A percentile compares a stretch with the other conserved stretches of the same genome.
Evolutionary conservation across 1,140 invertebrate genomes (phyloP).

Genomic region (Paralvinella palmiformis): DNA sequence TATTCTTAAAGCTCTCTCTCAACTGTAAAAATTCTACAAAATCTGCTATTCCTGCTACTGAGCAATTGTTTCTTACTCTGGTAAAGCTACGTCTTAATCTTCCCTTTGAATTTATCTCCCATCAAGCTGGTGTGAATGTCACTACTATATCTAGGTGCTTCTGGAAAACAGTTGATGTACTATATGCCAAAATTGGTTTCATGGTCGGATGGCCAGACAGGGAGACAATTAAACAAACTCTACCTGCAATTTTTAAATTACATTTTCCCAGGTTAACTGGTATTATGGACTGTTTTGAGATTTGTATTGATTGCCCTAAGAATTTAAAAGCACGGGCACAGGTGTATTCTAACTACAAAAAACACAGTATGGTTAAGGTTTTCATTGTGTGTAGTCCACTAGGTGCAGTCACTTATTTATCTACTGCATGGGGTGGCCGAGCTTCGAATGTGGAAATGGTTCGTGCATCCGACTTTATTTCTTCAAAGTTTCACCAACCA

Average conservation of each 20-base stretch:
- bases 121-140: constrained; percentile 7
- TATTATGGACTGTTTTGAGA: constrained; percentile 30
- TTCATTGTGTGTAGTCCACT: constrained; percentile 23
- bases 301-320: constrained; percentile 25
- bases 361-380: constrained; percentile 24
- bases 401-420: constrained; percentile 22
- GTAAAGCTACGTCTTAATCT: constrained; percentile 5
- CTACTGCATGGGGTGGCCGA: constrained; percentile 24
- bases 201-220: constrained; percentile 6
- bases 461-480: constrained; percentile 16
- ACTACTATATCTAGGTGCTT: constrained; percentile 2
- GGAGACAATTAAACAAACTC: constrained; percentile 5
- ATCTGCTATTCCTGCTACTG: background rate
- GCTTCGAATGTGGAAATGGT: constrained; percentile 24
- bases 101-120: constrained; percentile 5
- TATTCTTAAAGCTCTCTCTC: background rate
- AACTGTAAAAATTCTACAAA: background rate
- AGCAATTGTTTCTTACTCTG: constrained; percentile 4
- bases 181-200: constrained; percentile 4
- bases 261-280: constrained; percentile 20
- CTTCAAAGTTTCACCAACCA: too few relatives aligned
- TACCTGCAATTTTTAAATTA: constrained; percentile 19
- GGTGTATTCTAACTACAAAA: constrained; percentile 25
- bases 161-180: constrained; percentile 3
- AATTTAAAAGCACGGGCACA: constrained; percentile 16